Evolutionary conservation across 2,888 invertebrate species (phyloP), one percentile per base, ranked within the genome.

Genomic region (Drosophila sordidula): DNA sequence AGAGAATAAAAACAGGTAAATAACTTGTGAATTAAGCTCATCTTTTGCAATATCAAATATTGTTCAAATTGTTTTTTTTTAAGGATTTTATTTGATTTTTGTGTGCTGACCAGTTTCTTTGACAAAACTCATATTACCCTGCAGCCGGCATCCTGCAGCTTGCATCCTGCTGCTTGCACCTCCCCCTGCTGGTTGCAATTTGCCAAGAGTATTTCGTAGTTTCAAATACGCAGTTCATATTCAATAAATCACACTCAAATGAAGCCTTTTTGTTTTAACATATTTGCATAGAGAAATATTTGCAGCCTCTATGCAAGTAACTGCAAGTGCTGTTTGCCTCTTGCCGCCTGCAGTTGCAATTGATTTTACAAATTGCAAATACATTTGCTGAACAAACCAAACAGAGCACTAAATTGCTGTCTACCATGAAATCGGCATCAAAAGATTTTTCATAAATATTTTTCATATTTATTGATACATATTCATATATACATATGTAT

Each of bases 321-420:
- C 34, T 58, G 49, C 58, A 49, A 47, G 29, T 54, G 57, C 50
- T 66, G 45, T 58, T 61, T 64, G 49, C 49, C 70, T 50, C 29
- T 46, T 66, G 61, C 52, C 38, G 66, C 66, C 71, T 58, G 75
- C 65, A 68, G 63, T 75, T 68, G 51, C 80, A 80, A 86, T 78
- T 77, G 77, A 76, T 80, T 83, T 86, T 83, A 74, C 80, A 83
- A 83, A 78, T 71, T 70, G 72, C 82, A 77, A 72, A 81, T 70
- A 77, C 62, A 79, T 69, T 76, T 79, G 42, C 66, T 16, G 61
- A 72, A 76, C 64, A 72, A 66, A 58, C 56, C 70, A 67, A 67
- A 59, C 44, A 63, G 58, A 55, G 56, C 38, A 38, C 38, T 47
- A 61, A 64, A 69, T 61, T 57, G 72, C 68, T 50, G 45, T 57